These are phyloP conservation scores for Acromyrmex echinatior DNA, from an alignment of 1,140 invertebrate genomes.

Conservation along the genomic window DNA sequence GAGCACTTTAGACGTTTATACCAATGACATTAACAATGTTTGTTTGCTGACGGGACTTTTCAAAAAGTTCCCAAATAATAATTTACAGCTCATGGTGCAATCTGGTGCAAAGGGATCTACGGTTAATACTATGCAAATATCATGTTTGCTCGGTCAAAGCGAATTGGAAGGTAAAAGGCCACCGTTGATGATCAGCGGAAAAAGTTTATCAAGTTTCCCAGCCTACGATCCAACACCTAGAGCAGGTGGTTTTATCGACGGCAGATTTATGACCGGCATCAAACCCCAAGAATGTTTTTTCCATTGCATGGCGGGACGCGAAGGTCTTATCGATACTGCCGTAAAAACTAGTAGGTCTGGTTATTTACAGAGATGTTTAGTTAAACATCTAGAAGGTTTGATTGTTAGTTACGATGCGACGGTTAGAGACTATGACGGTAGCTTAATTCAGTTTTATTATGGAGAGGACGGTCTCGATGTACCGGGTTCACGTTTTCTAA, in stretches of 20 bases:
- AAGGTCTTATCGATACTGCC: constrained; percentile 95
- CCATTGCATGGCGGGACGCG: constrained; percentile 99
- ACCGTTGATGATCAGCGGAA: constrained; percentile 97
- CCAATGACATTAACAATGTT: constrained; percentile 95
- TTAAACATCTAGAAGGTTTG: constrained; percentile 99
- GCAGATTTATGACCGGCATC: constrained; percentile 97
- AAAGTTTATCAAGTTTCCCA: constrained; percentile 97
- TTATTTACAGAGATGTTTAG: constrained; percentile 98
- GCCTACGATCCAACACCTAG: constrained; percentile 96
- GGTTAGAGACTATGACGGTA: constrained; percentile 97
- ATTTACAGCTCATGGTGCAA: constrained; percentile 98
- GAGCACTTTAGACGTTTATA: constrained; percentile 92
- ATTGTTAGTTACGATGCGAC: constrained; percentile 97
- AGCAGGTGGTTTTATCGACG: constrained; percentile 98
- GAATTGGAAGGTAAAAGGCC: constrained; percentile 99
- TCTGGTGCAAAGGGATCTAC: constrained; percentile 99
- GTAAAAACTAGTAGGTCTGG: constrained; percentile 98
- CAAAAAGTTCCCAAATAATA: constrained; percentile 96
- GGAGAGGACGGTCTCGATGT: constrained; percentile 99
- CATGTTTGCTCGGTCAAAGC: constrained; percentile 98
- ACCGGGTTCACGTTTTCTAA: constrained; percentile 94
- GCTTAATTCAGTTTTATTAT: constrained; percentile 97
- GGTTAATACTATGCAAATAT: constrained; percentile 99
- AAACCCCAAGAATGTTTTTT: constrained; percentile 99
- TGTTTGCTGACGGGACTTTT: constrained; percentile 94